Evolutionary conservation across 1,140 invertebrate species (phyloP).

Genomic region (Drosophila burlai): DNA sequence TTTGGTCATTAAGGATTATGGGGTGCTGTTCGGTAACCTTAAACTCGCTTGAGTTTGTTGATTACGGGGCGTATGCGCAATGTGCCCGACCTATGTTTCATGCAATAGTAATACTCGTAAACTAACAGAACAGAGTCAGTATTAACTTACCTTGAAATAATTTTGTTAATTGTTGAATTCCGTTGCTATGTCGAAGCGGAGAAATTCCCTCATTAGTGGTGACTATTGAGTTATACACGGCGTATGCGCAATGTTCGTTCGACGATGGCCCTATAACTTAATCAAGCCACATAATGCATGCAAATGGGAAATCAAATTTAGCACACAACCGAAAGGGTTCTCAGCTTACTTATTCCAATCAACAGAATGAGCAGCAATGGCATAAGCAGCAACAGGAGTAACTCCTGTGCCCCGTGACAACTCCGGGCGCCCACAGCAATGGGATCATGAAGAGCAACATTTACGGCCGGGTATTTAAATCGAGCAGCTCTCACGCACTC

Average conservation of each 20-base stretch:
- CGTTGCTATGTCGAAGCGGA: background rate
- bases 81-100: background rate
- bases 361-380: slow-evolving; percentile 48
- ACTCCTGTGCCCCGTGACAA: slow-evolving; percentile 34
- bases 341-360: slow-evolving; percentile 68
- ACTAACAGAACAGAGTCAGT: background rate
- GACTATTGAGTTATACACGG: slow-evolving; percentile 3
- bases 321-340: slow-evolving; percentile 19
- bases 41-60: background rate
- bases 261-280: slow-evolving; percentile 22
- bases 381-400: slow-evolving; percentile 4
- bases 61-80: slow-evolving; percentile 47
- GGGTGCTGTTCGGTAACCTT: slow-evolving; percentile 38
- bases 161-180: background rate
- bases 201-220: slow-evolving; percentile 21
- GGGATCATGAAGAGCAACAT: slow-evolving; percentile 21
- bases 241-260: slow-evolving; percentile 7
- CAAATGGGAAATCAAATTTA: slow-evolving; percentile 65
- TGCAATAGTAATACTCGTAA: background rate
- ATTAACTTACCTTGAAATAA: background rate
- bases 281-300: slow-evolving; percentile 62
- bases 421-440: slow-evolving; percentile 19
- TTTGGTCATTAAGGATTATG: slow-evolving; percentile 63
- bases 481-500: slow-evolving; percentile 45
- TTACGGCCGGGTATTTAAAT: slow-evolving; percentile 64